Base-by-base conservation (phyloP, 2,888 invertebrate genomes). In the Dasypolia templi region DNA sequence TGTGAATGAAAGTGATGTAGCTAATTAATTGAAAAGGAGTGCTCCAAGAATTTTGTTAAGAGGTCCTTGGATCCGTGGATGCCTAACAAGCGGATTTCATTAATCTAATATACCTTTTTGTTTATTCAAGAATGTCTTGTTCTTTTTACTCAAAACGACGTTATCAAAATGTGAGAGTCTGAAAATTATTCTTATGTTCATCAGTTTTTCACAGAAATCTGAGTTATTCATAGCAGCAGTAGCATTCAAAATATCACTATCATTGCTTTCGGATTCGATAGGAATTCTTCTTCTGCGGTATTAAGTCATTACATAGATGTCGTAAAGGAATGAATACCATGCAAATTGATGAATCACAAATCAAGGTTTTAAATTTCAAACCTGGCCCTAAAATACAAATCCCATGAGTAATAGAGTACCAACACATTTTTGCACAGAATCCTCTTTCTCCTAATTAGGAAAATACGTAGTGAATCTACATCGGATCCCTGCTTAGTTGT, bases 401-500 rank as follows among this genome's bases (percentile, higher is more conserved):
- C n/a, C 35, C 19, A 53, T 42, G 2, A 62, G 7, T 35, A 81
- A 81, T 35, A 51, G 32, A 39, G 61, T 58, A 64, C 22, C 56
- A 68, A 49, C 46, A 66, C 62, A 68, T 77, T 53, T 69, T 42
- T 42, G 44, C 70, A 65, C 58, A 83, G 39, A 77, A 79, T 76
- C 56, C 64, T 71, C 79, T 71, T 66, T 76, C 73, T 66, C 79
- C 79, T 85, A 88, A 89, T 89, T 88, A 89, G 80, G 84, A 85
- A 81, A 77, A 85, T 86, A 82, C 74, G 73, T 65, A 83, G 74
- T 75, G 72, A 77, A 75, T 82, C 77, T 62, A 80, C 77, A 75
- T 80, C 44, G 49, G 72, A 85, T 65, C 73, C 77, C 71, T 73
- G 86, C 87, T 90, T 89, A 87, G 86, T 90, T 91, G 90, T 93